phyloP scores from a whole-genome alignment of 1,140 invertebrate genomes.

The Zaprionus nigranus region DNA sequence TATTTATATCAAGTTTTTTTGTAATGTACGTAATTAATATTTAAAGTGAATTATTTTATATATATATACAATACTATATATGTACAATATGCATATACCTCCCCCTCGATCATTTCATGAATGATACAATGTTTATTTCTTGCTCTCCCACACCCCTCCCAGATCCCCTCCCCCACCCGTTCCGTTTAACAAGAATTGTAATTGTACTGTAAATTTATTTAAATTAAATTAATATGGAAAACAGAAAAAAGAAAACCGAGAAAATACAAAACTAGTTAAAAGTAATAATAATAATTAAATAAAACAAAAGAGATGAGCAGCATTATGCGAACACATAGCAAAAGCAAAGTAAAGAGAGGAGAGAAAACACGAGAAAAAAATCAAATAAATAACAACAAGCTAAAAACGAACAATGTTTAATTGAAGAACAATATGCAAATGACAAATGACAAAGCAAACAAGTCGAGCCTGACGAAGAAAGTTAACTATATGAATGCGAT shows the following conservation, averaged over 20 bases:
- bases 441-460: background rate
- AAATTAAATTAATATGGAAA: slow-evolving; percentile 57
- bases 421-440: slow-evolving; percentile 26
- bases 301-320: slow-evolving; percentile 23
- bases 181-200: slow-evolving; percentile 46
- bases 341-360: slow-evolving; percentile 42
- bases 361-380: slow-evolving; percentile 42
- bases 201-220: slow-evolving; percentile 53
- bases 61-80: slow-evolving; percentile 20
- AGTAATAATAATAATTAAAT: slow-evolving; percentile 14
- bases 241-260: slow-evolving; percentile 49
- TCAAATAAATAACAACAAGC: slow-evolving; percentile 50
- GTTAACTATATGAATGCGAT: slow-evolving; percentile 50
- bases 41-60: slow-evolving; percentile 52
- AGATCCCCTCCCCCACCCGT: background rate
- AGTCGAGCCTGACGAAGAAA: slow-evolving; percentile 37
- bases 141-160: slow-evolving; percentile 1
- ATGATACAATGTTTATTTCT: slow-evolving; percentile 33
- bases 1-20: slow-evolving; percentile 51
- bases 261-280: slow-evolving; percentile 49
- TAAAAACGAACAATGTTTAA: slow-evolving; percentile 48
- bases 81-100: background rate
- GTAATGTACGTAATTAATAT: slow-evolving; percentile 59
- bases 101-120: slow-evolving; percentile 23
- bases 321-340: slow-evolving; percentile 39